Evolutionary conservation across 2,113 vertebrate genomes (phyloP), one percentile per base, ranked within the genome.

Genomic region (Tetrax tetrax): DNA sequence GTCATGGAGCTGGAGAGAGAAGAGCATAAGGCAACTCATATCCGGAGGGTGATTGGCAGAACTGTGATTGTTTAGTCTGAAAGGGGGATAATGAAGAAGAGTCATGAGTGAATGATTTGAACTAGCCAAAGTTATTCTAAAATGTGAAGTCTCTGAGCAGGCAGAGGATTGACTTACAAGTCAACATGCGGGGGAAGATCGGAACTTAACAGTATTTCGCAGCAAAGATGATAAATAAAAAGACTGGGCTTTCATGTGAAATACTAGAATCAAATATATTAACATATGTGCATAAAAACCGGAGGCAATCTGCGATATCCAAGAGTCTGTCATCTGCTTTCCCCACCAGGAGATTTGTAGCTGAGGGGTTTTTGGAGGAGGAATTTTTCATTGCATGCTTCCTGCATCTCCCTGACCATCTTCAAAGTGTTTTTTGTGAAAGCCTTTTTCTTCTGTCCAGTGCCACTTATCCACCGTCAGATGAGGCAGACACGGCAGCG

Each of bases 81-180:
- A 79, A 88, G 65, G 76, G 77, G 43, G 53, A 83, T 65, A 82
- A 85, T 56, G 65, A 86, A 95, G 75, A 91, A 57, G 89, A 89
- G 83, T 57, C 74, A 61, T 0, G 1, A 89, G 56, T 28, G 47
- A 92, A 81, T 35, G 51, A 83, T 59, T 57, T 45, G 38, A 89
- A 83, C 27, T 37, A 65, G 69, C n/a, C 57, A 16, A 92, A 95
- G 86, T 83, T 92, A 66, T 65, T 76, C 71, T 74, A 47, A 74
- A 78, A 77, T 41, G 25, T 25, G 71, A 76, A 93, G 86, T 69
- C 71, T 41, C 68, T 24, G 41, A 83, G 64, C 68, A 89, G 79
- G 83, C 89, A 61, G 66, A 50, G 83, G 54, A 77, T 0, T 60
- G 50, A 65, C 64, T 51, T 69, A 60, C 45, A 56, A 87, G 81